phyloP scores from a whole-genome alignment of 2,797 vertebrate species.

The Periparus ater region DNA sequence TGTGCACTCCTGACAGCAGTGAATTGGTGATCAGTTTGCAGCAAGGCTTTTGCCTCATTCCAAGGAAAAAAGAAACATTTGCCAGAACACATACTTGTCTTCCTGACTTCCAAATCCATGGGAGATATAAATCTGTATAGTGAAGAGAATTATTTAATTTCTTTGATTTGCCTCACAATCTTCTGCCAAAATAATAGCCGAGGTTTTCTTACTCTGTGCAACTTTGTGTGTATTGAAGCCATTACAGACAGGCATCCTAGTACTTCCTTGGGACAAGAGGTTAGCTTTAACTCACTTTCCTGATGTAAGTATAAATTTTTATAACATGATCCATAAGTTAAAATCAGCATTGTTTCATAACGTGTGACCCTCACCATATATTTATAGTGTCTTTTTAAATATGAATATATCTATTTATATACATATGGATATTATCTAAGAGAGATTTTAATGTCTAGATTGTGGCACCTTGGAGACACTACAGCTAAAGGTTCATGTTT shows the following conservation, averaged over 20 bases:
- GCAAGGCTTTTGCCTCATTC: constrained; percentile 1
- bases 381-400: background rate
- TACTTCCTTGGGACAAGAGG: background rate
- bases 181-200: constrained; percentile 17
- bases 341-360: background rate
- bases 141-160: background rate
- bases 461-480: background rate
- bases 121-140: constrained; percentile 15
- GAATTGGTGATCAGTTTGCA: background rate
- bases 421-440: background rate
- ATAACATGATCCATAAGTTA: background rate
- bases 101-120: constrained; percentile 41
- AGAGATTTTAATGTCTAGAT: background rate
- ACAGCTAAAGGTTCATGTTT: background rate
- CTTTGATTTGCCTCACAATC: constrained; percentile 22
- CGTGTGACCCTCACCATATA: background rate
- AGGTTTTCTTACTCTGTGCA: background rate
- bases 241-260: background rate
- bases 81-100: constrained; percentile 35
- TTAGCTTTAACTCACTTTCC: background rate
- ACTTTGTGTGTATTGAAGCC: background rate
- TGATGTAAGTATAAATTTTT: background rate
- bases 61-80: constrained; percentile 33
- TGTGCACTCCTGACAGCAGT: background rate
- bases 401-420: background rate